These are phyloP conservation scores for Venturia canescens DNA, from an alignment of 1,140 invertebrate species.

Conservation along the genomic window DNA sequence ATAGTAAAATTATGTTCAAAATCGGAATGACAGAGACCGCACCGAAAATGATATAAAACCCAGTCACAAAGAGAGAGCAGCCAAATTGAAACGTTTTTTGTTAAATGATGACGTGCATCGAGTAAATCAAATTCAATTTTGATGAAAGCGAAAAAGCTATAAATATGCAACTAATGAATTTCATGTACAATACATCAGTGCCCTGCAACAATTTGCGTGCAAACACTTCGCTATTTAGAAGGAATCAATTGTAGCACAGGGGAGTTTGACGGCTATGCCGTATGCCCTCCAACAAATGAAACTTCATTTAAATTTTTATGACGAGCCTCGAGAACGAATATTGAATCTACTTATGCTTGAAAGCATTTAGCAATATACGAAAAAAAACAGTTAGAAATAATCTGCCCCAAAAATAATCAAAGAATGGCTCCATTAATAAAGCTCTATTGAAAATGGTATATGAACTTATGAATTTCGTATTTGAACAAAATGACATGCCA, in stretches of 20 bases:
- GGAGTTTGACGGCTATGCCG: background rate
- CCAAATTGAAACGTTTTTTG: background rate
- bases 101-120: background rate
- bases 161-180: background rate
- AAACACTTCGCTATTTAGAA: background rate
- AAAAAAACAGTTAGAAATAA: too few relatives aligned
- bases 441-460: too few relatives aligned
- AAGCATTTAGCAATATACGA: background rate
- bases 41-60: background rate
- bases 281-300: background rate
- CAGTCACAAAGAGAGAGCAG: background rate
- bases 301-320: background rate
- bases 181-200: too few relatives aligned
- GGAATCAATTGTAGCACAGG: background rate
- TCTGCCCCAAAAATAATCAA: too few relatives aligned
- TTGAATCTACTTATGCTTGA: background rate
- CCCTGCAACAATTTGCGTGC: too few relatives aligned
- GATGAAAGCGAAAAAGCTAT: background rate
- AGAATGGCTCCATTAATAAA: too few relatives aligned
- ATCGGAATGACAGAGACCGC: background rate
- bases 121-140: constrained; percentile 2
- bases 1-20: background rate
- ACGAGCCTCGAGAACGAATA: background rate
- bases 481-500: too few relatives aligned
- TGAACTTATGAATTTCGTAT: too few relatives aligned